Evolutionary conservation across 1,140 invertebrate genomes (phyloP), one percentile per base, ranked within the genome.

Genomic region (Drosophila micromelanica): DNA sequence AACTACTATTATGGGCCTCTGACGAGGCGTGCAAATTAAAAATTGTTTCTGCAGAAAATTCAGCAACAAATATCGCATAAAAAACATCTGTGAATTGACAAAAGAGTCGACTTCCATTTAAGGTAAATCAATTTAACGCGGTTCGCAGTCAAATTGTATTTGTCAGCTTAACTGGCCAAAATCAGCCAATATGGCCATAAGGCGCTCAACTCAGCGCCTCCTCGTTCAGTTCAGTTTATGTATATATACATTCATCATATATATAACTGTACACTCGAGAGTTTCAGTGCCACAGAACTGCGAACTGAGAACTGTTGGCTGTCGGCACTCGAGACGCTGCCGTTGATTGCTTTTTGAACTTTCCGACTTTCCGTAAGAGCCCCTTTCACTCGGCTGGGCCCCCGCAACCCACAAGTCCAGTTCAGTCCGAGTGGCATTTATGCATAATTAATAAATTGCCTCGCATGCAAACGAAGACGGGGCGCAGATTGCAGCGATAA

Each of bases 381-480:
- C 54, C 23, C 38, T 42, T 38, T 17, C 17, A 32, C 30, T 8
- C 7, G 7, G 30, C 30, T 32, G n/a, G n/a, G 30, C 30, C 30
- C 30, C 20, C 32, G n/a, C 23, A 0, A 11, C 12, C 35, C 13
- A 17, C 30, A 6, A 6, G 27, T 27, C 27, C 27, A 27, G 27
- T 27, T 52, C 37, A 57, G 48, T 9, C 27, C 49, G 49, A 52
- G 63, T 82, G 73, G 72, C 82, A 89, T 84, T 89, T 89, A 79
- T 87, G 84, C 84, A 87, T 87, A 87, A 89, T 89, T 89, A 87
- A 87, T 87, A 89, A 87, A 87, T 87, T 87, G 84, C 77, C 81
- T 69, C 48, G 70, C 68, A 74, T 80, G 74, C 78, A 81, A 81
- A 52, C 60, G 56, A 59, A 73, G 76, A 73, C 64, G 72, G 54